Evolutionary conservation across 2,888 invertebrate genomes (phyloP).

Genomic region (Trachelus iudaicus): DNA sequence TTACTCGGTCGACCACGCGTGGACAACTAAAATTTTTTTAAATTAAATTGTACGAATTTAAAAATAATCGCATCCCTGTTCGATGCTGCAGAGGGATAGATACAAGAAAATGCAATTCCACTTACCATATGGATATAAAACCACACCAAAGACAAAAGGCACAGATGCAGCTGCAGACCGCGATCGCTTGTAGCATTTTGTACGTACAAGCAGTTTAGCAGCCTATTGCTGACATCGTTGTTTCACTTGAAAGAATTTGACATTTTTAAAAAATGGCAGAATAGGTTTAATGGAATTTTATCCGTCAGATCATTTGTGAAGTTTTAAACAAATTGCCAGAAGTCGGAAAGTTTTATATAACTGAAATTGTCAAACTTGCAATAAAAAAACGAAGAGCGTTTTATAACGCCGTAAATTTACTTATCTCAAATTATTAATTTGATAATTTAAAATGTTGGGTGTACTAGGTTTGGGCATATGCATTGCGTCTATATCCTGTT

Average conservation of each 20-base stretch:
- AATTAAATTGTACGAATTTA: neutral
- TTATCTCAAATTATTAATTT: neutral
- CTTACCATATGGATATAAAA: neutral
- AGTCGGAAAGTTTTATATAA: no score
- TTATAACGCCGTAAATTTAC: neutral
- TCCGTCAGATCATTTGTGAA: neutral
- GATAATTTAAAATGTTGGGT: slow-evolving; percentile 20
- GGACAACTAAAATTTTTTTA: neutral
- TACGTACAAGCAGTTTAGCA: neutral
- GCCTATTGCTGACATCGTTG: neutral
- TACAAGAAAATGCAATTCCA: neutral
- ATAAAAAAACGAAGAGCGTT: neutral
- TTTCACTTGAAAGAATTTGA: neutral
- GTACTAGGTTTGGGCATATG: slow-evolving; percentile 22
- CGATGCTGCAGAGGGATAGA: neutral
- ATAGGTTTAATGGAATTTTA: neutral
- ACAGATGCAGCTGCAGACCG: neutral
- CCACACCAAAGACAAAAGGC: neutral
- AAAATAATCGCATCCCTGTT: neutral
- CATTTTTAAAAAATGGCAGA: neutral
- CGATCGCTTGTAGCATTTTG: neutral
- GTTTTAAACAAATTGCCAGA: neutral
- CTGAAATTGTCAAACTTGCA: neutral
- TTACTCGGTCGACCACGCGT: neutral
- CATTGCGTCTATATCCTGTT: slow-evolving; percentile 29